These are phyloP conservation scores for Acinonyx jubatus DNA, from an alignment of 2,113 vertebrate genomes.

Conservation along the genomic window DNA sequence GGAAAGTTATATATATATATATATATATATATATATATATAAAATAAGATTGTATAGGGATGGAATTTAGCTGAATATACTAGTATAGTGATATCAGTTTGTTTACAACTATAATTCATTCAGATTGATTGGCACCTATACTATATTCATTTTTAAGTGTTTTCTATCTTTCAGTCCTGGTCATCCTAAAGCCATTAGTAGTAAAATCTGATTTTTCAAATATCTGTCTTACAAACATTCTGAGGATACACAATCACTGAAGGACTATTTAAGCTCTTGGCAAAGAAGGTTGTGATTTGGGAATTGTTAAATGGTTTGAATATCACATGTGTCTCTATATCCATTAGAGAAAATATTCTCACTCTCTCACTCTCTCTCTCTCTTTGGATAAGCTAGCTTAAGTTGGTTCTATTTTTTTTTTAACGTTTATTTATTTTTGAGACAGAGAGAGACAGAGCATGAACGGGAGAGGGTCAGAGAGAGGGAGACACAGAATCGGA, in stretches of 20 bases:
- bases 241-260: neutral
- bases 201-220: neutral
- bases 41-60: neutral
- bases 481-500: too few relatives aligned
- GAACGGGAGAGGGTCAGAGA: too few relatives aligned
- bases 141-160: neutral
- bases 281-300: neutral
- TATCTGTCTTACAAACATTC: neutral
- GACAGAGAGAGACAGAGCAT: too few relatives aligned
- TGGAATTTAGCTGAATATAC: neutral
- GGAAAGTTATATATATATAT: neutral
- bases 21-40: neutral
- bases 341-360: neutral
- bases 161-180: neutral
- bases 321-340: neutral
- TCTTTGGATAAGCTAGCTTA: neutral
- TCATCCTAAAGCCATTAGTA: neutral
- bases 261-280: neutral
- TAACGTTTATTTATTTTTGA: too few relatives aligned
- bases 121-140: neutral
- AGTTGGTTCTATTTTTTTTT: neutral
- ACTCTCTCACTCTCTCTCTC: too few relatives aligned
- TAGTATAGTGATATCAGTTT: neutral
- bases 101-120: neutral
- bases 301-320: neutral